Conservation (phyloP, 2,113 vertebrate species). For the Tragelaphus scriptus region DNA sequence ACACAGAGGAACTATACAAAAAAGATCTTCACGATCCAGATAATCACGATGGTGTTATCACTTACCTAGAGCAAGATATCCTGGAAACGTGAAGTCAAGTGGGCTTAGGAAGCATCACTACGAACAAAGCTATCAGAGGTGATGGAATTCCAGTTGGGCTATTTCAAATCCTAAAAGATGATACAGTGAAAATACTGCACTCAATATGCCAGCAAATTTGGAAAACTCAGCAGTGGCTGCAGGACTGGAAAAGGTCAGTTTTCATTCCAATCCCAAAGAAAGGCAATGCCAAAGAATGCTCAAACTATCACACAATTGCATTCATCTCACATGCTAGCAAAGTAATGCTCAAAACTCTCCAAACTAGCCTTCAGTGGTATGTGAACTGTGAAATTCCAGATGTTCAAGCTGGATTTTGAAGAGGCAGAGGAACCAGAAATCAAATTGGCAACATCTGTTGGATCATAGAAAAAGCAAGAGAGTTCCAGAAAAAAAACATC, state of each 20-base stretch:
- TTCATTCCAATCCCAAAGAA: not conserved
- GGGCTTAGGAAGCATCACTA: not conserved
- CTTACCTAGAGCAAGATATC: not conserved
- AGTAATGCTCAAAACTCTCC: not conserved
- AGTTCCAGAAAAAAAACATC: not conserved
- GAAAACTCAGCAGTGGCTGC: not conserved
- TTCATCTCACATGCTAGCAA: not conserved
- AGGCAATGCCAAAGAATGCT: not conserved
- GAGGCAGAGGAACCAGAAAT: not conserved
- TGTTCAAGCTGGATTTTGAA: not conserved
- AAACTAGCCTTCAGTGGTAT: not conserved
- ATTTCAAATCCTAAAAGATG: not conserved
- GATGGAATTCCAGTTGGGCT: not conserved
- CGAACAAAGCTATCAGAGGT: not conserved
- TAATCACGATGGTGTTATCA: not conserved
- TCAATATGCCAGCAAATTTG: not conserved
- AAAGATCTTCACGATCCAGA: not conserved
- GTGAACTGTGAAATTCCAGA: not conserved
- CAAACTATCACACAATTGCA: not conserved
- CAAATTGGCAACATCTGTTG: not conserved
- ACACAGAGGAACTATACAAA: not conserved
- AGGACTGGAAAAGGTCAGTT: not conserved
- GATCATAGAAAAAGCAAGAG: not conserved
- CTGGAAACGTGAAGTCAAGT: not conserved
- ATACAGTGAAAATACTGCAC: not conserved